Evolutionary conservation across 2,113 vertebrate genomes (phyloP).

Genomic region (western clawed frog (Xenopus tropicalis)): DNA sequence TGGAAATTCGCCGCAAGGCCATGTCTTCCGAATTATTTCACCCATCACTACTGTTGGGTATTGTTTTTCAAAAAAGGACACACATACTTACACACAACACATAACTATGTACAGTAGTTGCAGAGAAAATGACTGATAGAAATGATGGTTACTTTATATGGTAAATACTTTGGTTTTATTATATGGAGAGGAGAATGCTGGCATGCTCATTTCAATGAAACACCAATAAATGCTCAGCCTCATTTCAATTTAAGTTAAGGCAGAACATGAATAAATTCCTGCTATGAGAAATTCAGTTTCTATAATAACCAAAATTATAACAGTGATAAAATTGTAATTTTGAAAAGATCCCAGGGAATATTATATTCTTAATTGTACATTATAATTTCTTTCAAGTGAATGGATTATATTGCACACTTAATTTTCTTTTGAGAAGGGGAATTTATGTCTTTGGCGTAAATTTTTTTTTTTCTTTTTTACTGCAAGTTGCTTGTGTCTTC

Average conservation of each 20-base stretch:
- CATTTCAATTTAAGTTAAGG: constrained; percentile 1
- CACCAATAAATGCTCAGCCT: constrained; percentile 1
- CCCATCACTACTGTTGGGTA: too few species aligned
- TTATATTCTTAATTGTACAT: neutral
- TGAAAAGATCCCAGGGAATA: neutral
- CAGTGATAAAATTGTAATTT: neutral
- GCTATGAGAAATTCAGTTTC: neutral
- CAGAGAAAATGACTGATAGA: constrained; percentile 13
- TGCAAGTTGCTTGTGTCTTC: too few species aligned
- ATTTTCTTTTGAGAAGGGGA: too few species aligned
- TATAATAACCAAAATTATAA: neutral
- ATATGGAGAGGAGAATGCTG: constrained; percentile 7
- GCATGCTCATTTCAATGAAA: constrained; percentile 13
- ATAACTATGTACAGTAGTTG: too few species aligned
- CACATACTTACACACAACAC: too few species aligned
- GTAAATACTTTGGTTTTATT: constrained; percentile 16
- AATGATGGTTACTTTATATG: constrained; percentile 6
- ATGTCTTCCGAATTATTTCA: too few species aligned
- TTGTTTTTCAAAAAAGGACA: too few species aligned
- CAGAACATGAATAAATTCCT: constrained; percentile 5
- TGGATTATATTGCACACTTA: too few species aligned
- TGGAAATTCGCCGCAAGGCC: too few species aligned
- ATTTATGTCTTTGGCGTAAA: too few species aligned
- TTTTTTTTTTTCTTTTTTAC: too few species aligned
- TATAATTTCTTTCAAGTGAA: neutral